Conservation (phyloP, 2,113 vertebrate species). For the Elgaria multicarinata region DNA sequence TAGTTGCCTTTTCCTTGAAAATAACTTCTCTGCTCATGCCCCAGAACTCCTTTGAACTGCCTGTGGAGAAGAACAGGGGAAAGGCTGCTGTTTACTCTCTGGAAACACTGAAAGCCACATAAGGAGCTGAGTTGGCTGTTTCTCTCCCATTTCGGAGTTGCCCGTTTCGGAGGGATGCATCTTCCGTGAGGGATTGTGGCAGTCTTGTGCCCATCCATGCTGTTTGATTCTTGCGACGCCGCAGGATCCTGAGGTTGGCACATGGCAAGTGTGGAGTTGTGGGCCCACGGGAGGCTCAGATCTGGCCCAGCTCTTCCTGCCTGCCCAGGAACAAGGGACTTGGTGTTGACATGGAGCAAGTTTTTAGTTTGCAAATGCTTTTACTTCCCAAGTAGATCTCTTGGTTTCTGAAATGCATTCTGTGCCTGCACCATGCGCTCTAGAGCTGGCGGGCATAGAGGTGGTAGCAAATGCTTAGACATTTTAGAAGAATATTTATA, state of each 20-base stretch:
- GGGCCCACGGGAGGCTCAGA: neutral
- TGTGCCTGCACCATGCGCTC: neutral
- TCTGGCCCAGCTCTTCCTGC: neutral
- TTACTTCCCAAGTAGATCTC: neutral
- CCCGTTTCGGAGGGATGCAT: no score
- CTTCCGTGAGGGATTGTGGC: neutral
- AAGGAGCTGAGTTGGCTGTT: neutral
- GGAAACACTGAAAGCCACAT: neutral
- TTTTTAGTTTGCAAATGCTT: no score
- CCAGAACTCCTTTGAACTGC: neutral
- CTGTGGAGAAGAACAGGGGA: neutral
- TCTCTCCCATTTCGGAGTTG: neutral
- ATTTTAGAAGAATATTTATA: conserved; percentile 17
- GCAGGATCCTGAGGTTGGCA: neutral
- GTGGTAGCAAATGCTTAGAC: conserved; percentile 33
- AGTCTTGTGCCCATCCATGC: neutral
- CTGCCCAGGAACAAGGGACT: no score
- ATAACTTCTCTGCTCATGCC: neutral
- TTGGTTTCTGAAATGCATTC: neutral
- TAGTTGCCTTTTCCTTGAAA: neutral
- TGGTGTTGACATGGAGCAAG: no score
- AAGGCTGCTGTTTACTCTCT: neutral
- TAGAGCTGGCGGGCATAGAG: no score
- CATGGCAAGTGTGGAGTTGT: no score
- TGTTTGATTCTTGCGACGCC: no score